These are phyloP conservation scores for Meliscaeva auricollis DNA, from an alignment of 2,888 invertebrate genomes.

Conservation along the genomic window DNA sequence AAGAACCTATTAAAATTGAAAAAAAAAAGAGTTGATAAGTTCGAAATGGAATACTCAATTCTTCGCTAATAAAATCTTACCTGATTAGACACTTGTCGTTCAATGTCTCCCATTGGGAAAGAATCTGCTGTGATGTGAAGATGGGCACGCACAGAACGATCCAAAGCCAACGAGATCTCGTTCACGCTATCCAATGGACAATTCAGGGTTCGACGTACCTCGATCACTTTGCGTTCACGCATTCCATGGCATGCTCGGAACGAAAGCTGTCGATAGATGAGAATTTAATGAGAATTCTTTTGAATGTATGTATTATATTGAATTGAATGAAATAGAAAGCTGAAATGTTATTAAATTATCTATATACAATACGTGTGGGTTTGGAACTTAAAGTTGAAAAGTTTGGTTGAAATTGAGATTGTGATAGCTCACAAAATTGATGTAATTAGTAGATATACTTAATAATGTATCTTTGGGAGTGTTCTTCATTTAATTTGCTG, in stretches of 20 bases:
- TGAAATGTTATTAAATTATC: not conserved
- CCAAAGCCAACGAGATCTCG: slow-evolving; percentile 84
- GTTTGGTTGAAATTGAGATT: too few relatives aligned
- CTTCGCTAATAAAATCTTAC: slow-evolving; percentile 78
- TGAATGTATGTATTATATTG: not conserved
- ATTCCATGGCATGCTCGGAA: slow-evolving; percentile 90
- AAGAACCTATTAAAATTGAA: slow-evolving; percentile 87
- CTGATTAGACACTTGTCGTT: slow-evolving; percentile 88
- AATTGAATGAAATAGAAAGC: slow-evolving; percentile 58
- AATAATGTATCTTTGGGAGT: not conserved
- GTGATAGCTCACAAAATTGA: not conserved
- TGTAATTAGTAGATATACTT: not conserved
- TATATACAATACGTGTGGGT: not conserved
- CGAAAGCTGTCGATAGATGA: slow-evolving; percentile 86
- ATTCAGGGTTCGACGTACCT: slow-evolving; percentile 88
- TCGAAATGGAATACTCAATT: not conserved
- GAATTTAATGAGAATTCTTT: slow-evolving; percentile 3
- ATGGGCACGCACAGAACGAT: slow-evolving; percentile 87
- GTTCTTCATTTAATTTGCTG: not conserved
- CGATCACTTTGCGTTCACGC: slow-evolving; percentile 89
- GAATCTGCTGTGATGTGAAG: slow-evolving; percentile 89
- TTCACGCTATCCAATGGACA: slow-evolving; percentile 84
- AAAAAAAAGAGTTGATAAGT: not conserved
- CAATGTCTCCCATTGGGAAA: slow-evolving; percentile 89
- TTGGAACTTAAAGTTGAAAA: not conserved